Conservation (phyloP, 1,140 invertebrate species). For the Medauroidea extradentata region DNA sequence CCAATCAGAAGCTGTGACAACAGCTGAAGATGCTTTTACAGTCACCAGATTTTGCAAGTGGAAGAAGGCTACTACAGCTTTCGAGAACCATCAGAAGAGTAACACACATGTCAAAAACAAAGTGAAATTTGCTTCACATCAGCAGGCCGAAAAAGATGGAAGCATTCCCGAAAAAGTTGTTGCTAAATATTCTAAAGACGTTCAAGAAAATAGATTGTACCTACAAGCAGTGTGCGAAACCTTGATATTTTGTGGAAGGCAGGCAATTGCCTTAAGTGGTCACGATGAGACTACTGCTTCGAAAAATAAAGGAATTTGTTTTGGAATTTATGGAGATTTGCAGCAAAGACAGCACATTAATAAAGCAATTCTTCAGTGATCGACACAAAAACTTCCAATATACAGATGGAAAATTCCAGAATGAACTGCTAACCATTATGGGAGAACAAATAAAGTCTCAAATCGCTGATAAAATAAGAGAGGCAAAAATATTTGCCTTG, state of each 20-base stretch:
- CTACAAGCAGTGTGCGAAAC: conserved; percentile 2
- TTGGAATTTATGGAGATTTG: neutral
- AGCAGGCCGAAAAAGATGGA: neutral
- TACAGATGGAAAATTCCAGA: neutral
- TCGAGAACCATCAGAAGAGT: conserved; percentile 3
- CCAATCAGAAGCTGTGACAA: neutral
- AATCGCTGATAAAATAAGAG: conserved; percentile 5
- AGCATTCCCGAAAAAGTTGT: neutral
- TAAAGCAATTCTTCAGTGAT: neutral
- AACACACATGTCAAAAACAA: neutral
- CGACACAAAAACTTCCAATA: conserved; percentile 8
- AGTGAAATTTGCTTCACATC: conserved; percentile 2
- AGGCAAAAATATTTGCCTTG: conserved; percentile 9
- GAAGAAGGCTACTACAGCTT: neutral
- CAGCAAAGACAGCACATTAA: neutral
- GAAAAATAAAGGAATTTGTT: conserved; percentile 7
- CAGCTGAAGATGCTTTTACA: conserved; percentile 8
- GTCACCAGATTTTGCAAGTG: neutral
- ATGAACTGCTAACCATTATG: conserved; percentile 2
- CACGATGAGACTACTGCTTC: conserved; percentile 4
- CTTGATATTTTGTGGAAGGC: conserved; percentile 8
- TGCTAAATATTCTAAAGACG: neutral
- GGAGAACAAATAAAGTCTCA: conserved; percentile 1
- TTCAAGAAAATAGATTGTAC: conserved; percentile 6
- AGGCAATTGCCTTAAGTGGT: conserved; percentile 4